A percentile compares a stretch with the other conserved stretches of the same genome.
Conservation (phyloP, 2,113 vertebrate species). For the Chrysochloris asiatica region DNA sequence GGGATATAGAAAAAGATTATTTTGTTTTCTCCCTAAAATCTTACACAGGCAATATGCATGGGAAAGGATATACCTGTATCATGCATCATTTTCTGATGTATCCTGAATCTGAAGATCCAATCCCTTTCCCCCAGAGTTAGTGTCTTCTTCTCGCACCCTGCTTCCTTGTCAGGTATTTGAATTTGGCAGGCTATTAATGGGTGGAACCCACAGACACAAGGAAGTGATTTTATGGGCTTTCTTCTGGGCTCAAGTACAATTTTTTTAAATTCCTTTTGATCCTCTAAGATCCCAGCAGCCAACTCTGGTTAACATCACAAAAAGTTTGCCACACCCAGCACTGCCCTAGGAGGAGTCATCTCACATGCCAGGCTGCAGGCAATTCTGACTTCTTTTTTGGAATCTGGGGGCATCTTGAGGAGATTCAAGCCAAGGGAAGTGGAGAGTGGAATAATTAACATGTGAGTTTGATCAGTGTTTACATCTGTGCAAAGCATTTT, state of each 20-base stretch:
- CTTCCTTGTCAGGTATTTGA: slow-evolving; percentile 70
- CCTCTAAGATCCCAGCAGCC: slow-evolving; percentile 73
- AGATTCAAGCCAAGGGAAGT: slow-evolving; percentile 29
- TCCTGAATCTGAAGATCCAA: background rate
- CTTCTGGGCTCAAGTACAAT: slow-evolving; percentile 74
- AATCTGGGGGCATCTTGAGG: slow-evolving; percentile 46
- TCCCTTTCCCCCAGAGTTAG: background rate
- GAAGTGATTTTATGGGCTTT: slow-evolving; percentile 78
- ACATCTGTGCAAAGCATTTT: slow-evolving; percentile 57
- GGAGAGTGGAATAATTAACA: slow-evolving; percentile 43
- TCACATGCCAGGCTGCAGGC: slow-evolving; percentile 44
- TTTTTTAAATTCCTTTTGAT: slow-evolving; percentile 76
- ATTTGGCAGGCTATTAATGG: slow-evolving; percentile 68
- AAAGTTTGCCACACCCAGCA: slow-evolving; percentile 33
- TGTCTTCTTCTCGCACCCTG: slow-evolving; percentile 4
- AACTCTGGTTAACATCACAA: slow-evolving; percentile 72
- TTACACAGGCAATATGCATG: background rate
- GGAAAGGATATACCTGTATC: background rate
- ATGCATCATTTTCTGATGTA: background rate
- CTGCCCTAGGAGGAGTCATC: background rate
- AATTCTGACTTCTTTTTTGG: background rate
- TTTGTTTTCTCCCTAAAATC: background rate
- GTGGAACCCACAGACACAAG: slow-evolving; percentile 77
- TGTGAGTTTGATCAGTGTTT: slow-evolving; percentile 54
- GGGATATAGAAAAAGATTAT: background rate